Conservation (phyloP, 2,797 vertebrate genomes). For the Yasuhikotakia modesta region DNA sequence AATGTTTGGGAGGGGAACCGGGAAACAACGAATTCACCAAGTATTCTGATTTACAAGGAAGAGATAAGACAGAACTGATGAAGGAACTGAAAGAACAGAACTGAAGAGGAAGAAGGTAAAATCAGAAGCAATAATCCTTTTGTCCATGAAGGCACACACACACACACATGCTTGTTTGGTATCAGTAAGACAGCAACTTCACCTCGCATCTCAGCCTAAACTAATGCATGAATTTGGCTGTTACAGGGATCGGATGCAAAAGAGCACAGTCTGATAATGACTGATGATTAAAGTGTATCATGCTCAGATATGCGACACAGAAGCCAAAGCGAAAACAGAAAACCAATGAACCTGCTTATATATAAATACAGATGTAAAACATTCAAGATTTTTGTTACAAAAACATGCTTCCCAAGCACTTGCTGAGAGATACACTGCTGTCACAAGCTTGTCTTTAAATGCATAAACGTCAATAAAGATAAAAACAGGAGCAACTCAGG, state of each 20-base stretch:
- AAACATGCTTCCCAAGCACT: constrained; percentile 8
- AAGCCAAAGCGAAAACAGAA: neutral
- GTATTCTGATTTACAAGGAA: constrained; percentile 39
- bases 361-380: neutral
- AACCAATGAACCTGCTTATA: neutral
- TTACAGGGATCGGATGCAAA: constrained; percentile 22
- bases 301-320: neutral
- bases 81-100: constrained; percentile 79
- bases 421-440: neutral
- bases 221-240: constrained; percentile 18
- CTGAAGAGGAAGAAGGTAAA: constrained; percentile 72
- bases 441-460: neutral
- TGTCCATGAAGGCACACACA: constrained; percentile 58
- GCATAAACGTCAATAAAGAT: constrained; percentile 18
- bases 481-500: no score
- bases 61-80: constrained; percentile 81
- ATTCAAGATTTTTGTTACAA: neutral
- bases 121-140: constrained; percentile 7
- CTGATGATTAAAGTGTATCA: neutral
- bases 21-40: constrained; percentile 2
- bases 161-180: constrained; percentile 63
- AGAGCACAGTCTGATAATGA: neutral
- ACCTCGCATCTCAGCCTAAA: constrained; percentile 51
- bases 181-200: constrained; percentile 85
- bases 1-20: constrained; percentile 36